Percentiles rank a stretch among this genome's conserved stretches.
Evolutionary conservation across 2,113 vertebrate genomes (phyloP).

Genomic region (Sceloporus undulatus): DNA sequence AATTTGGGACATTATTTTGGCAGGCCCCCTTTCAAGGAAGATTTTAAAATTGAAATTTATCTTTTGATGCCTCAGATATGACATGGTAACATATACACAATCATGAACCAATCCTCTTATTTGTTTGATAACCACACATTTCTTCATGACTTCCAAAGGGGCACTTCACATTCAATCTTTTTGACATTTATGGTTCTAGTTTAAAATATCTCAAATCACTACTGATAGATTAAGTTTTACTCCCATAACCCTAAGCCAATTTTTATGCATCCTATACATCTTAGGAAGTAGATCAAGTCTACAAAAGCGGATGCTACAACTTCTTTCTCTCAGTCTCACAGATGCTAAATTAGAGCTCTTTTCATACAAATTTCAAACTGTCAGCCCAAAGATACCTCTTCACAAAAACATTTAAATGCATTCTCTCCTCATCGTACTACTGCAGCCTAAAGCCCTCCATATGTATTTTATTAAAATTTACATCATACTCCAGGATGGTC

Average conservation of each 20-base stretch:
- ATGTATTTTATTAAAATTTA: no score
- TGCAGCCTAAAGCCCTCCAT: no score
- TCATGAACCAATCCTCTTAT: not conserved
- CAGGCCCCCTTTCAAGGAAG: not conserved
- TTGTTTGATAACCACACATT: not conserved
- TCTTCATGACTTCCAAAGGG: no score
- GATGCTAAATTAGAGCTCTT: no score
- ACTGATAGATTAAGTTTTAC: not conserved
- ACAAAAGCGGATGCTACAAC: no score
- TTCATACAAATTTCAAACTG: no score
- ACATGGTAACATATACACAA: not conserved
- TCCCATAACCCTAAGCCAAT: no score
- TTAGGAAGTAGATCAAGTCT: no score
- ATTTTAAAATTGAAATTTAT: no score
- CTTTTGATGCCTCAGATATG: not conserved
- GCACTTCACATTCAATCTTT: not conserved
- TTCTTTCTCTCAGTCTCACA: no score
- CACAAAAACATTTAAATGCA: not conserved
- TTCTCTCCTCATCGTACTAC: not conserved
- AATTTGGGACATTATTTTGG: not conserved
- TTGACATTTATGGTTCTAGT: not conserved
- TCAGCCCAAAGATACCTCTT: not conserved
- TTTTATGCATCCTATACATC: no score
- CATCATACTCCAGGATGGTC: no score
- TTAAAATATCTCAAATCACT: not conserved